Percentiles rank a stretch among this genome's conserved stretches.
These are phyloP conservation scores for Chloropsis hardwickii DNA, from an alignment of 2,113 vertebrate species.

Conservation along the genomic window DNA sequence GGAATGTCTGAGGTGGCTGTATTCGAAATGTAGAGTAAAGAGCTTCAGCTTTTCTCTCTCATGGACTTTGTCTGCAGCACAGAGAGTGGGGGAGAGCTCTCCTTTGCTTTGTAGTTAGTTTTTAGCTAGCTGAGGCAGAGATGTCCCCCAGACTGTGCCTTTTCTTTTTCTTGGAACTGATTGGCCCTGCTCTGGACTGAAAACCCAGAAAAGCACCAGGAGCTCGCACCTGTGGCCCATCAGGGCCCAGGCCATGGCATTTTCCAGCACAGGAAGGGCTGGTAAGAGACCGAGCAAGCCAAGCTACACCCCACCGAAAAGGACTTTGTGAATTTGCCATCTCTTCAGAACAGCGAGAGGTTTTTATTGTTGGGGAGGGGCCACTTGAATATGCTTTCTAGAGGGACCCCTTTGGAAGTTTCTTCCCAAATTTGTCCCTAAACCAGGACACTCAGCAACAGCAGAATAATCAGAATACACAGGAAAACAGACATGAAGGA, in stretches of 20 bases:
- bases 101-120: not conserved
- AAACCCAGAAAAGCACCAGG: not conserved
- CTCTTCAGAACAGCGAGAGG: not conserved
- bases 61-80: not conserved
- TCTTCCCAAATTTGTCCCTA: not conserved
- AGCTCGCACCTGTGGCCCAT: no score
- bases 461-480: not conserved
- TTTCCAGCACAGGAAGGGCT: not conserved
- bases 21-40: not conserved
- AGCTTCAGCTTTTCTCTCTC: not conserved
- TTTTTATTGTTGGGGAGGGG: not conserved
- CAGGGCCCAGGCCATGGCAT: fast-evolving
- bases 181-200: not conserved
- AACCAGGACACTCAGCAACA: not conserved
- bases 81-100: not conserved
- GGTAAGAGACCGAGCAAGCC: fast-evolving
- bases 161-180: not conserved
- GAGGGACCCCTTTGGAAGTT: not conserved
- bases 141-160: not conserved
- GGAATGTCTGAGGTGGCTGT: no score
- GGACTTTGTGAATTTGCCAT: not conserved
- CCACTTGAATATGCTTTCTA: not conserved
- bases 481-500: not conserved
- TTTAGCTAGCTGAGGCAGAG: not conserved
- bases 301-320: not conserved